A percentile compares a stretch with the other conserved stretches of the same genome.
phyloP scores from a whole-genome alignment of 2,888 invertebrate genomes.

The Pammene fasciana region DNA sequence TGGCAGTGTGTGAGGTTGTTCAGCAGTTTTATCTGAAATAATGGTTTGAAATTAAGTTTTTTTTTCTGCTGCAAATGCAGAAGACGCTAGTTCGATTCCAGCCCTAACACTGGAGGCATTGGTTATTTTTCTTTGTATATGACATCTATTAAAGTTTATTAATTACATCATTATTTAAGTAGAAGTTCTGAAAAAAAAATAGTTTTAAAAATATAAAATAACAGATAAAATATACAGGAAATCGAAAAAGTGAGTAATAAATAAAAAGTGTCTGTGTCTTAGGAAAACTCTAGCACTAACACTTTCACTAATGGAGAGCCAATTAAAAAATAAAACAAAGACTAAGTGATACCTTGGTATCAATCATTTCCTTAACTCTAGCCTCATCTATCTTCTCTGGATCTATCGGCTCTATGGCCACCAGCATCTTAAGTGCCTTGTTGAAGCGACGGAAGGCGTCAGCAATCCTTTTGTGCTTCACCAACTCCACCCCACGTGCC shows the following conservation, averaged over 20 bases:
- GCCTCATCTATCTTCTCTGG: conserved; percentile 80
- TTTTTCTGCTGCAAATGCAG: too few relatives aligned
- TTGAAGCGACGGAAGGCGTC: conserved; percentile 90
- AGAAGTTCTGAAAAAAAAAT: too few relatives aligned
- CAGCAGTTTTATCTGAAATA: conserved; percentile 85
- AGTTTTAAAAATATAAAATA: too few relatives aligned
- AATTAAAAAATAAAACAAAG: not conserved
- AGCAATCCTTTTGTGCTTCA: conserved; percentile 82
- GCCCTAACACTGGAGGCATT: too few relatives aligned
- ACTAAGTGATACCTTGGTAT: conserved; percentile 71
- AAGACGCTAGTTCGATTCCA: too few relatives aligned
- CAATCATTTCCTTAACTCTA: conserved; percentile 76
- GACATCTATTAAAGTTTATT: too few relatives aligned
- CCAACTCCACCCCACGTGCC: conserved; percentile 85
- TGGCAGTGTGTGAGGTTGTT: conserved; percentile 94
- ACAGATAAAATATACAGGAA: too few relatives aligned
- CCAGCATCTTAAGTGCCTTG: conserved; percentile 88
- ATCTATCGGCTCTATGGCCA: conserved; percentile 84
- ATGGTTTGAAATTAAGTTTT: not conserved
- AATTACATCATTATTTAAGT: too few relatives aligned
- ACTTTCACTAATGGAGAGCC: not conserved
- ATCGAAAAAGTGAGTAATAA: too few relatives aligned
- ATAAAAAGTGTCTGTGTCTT: too few relatives aligned
- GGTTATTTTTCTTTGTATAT: too few relatives aligned
- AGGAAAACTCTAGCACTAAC: not conserved